phyloP scores from a whole-genome alignment of 1,140 invertebrate species.

The Bombyx mandarina region DNA sequence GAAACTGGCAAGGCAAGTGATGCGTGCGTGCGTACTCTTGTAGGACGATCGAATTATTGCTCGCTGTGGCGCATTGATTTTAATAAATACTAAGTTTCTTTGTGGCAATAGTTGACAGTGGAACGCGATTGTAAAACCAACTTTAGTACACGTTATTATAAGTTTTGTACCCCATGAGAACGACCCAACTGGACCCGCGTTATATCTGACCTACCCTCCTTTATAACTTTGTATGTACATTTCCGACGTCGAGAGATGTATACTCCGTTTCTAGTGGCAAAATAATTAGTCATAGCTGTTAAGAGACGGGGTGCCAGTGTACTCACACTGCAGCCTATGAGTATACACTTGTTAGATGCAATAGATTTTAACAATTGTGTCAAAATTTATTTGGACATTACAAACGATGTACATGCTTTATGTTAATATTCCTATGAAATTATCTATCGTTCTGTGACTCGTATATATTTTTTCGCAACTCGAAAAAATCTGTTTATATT shows the following conservation, averaged over 20 bases:
- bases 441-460: slow-evolving; percentile 4
- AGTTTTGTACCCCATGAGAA: slow-evolving; percentile 32
- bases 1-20: slow-evolving; percentile 65
- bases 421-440: slow-evolving; percentile 45
- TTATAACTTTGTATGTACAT: slow-evolving; percentile 9
- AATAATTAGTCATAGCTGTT: slow-evolving; percentile 53
- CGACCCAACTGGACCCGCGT: slow-evolving; percentile 33
- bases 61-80: slow-evolving; percentile 13
- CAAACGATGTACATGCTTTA: slow-evolving; percentile 55
- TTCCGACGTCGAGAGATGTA: slow-evolving; percentile 9
- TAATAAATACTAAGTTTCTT: slow-evolving; percentile 47
- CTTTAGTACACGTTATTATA: slow-evolving; percentile 25
- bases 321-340: slow-evolving; percentile 32
- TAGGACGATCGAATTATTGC: slow-evolving; percentile 22
- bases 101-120: slow-evolving; percentile 62
- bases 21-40: slow-evolving; percentile 64
- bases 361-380: slow-evolving; percentile 23
- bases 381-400: slow-evolving; percentile 36
- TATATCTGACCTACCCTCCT: slow-evolving; percentile 7
- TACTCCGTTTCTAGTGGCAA: slow-evolving; percentile 29
- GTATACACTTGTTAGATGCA: slow-evolving; percentile 38
- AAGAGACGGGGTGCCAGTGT: slow-evolving; percentile 31
- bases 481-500: slow-evolving; percentile 16
- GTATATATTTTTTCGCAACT: slow-evolving; percentile 4
- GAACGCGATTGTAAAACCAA: slow-evolving; percentile 21